Evolutionary conservation across 2,888 invertebrate genomes (phyloP).

Genomic region (Tinea pellionella): DNA sequence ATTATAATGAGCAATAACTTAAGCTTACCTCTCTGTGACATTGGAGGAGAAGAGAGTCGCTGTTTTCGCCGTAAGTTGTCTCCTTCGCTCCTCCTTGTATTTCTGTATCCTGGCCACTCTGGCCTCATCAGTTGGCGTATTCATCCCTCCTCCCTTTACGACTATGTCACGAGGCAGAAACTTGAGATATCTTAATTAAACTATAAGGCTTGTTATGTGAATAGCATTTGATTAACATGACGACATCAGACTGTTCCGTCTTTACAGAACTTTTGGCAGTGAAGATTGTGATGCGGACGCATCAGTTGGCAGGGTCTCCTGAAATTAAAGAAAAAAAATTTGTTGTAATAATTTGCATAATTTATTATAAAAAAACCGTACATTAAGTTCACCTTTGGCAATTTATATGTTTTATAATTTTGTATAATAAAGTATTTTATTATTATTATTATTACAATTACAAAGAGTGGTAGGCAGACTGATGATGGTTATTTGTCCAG

Average conservation of each 20-base stretch:
- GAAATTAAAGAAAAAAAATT: conserved; percentile 30
- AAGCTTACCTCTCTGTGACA: conserved; percentile 61
- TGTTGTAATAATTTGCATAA: not conserved
- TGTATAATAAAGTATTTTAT: too few species aligned
- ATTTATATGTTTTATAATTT: too few species aligned
- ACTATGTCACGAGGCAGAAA: conserved; percentile 45
- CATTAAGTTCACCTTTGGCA: too few species aligned
- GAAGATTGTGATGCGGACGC: conserved; percentile 24
- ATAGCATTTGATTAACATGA: conserved; percentile 38
- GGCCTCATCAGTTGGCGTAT: conserved; percentile 56
- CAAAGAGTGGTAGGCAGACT: too few species aligned
- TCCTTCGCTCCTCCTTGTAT: conserved; percentile 79
- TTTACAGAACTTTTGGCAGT: conserved; percentile 58
- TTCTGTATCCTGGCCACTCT: conserved; percentile 74
- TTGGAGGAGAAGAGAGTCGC: conserved; percentile 73
- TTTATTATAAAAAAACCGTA: too few species aligned
- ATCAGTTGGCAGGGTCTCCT: conserved; percentile 33
- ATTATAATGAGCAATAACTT: not conserved
- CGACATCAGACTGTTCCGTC: conserved; percentile 41
- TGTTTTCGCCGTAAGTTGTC: conserved; percentile 73
- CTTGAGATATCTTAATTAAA: not conserved
- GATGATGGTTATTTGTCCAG: too few species aligned
- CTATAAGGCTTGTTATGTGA: not conserved
- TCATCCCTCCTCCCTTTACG: conserved; percentile 31
- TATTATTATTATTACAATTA: too few species aligned